Evolutionary conservation across 2,888 invertebrate species (phyloP).

Genomic region (Scotopteryx bipunctaria): DNA sequence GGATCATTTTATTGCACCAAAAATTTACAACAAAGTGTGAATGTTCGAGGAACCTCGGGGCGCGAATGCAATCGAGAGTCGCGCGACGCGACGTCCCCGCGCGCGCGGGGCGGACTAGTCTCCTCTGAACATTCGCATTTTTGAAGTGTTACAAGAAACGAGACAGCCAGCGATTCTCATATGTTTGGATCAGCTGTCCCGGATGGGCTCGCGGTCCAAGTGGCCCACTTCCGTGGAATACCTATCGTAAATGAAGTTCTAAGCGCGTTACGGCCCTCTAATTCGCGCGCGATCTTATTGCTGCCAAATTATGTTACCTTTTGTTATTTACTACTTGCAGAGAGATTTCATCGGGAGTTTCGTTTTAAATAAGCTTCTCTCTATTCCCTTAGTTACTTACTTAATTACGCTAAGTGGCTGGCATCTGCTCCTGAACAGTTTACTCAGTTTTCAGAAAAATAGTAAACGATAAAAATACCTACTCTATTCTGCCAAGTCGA

Average conservation of each 20-base stretch:
- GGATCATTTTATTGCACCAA: no score
- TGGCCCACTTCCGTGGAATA: slow-evolving; percentile 3
- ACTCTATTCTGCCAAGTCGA: background rate
- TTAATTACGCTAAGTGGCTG: background rate
- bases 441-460: slow-evolving; percentile 8
- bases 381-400: no score
- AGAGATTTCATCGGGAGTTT: no score
- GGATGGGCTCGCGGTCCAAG: background rate
- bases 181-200: background rate
- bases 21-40: no score
- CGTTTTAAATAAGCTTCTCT: no score
- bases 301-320: slow-evolving; percentile 10
- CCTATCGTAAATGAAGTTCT: slow-evolving; percentile 21
- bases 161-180: no score
- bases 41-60: no score
- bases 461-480: slow-evolving; percentile 3
- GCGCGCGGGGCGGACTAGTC: no score
- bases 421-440: background rate
- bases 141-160: no score
- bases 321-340: slow-evolving; percentile 1
- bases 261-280: slow-evolving; percentile 12
- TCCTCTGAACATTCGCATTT: no score
- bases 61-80: no score
- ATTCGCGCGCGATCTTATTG: slow-evolving; percentile 9
- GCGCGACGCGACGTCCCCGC: no score